Evolutionary conservation across 2,888 invertebrate species (phyloP).

Genomic region (Drosophila borealis): DNA sequence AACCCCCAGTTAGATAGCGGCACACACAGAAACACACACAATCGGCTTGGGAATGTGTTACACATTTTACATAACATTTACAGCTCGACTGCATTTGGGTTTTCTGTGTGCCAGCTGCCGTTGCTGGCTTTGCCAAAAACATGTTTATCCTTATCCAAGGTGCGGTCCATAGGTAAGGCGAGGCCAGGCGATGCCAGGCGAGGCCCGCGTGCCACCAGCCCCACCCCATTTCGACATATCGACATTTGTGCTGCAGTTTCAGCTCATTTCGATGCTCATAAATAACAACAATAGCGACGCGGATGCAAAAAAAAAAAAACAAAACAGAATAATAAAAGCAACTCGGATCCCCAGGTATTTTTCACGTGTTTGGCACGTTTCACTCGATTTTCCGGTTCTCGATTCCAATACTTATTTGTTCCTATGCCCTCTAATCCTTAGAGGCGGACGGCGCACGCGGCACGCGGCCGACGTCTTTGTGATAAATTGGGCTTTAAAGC

Average conservation of each 20-base stretch:
- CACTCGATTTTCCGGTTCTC: constrained; percentile 78
- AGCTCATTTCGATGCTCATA: constrained; percentile 77
- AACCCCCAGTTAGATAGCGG: constrained; percentile 65
- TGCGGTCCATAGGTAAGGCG: constrained; percentile 32
- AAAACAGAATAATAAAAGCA: constrained; percentile 27
- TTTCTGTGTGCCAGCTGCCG: constrained; percentile 52
- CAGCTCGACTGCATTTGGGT: constrained; percentile 30
- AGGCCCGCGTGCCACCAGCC: constrained; percentile 61
- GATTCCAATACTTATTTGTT: constrained; percentile 52
- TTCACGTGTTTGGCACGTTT: constrained; percentile 83
- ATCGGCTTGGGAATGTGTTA: constrained; percentile 45
- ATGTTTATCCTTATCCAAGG: constrained; percentile 71
- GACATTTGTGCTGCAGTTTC: constrained; percentile 50
- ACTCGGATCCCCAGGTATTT: constrained; percentile 79
- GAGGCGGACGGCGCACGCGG: constrained; percentile 56
- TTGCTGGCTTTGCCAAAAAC: constrained; percentile 65
- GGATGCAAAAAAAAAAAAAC: constrained; percentile 42
- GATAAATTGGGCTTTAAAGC: constrained; percentile 80
- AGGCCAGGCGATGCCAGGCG: constrained; percentile 3
- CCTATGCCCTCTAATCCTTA: constrained; percentile 43
- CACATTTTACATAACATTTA: constrained; percentile 65
- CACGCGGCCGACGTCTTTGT: constrained; percentile 63
- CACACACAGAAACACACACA: constrained; percentile 31
- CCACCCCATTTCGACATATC: constrained; percentile 32
- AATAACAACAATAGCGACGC: constrained; percentile 65